These are phyloP conservation scores for Aphyosemion australe DNA, from an alignment of 2,113 vertebrate species.

Conservation along the genomic window DNA sequence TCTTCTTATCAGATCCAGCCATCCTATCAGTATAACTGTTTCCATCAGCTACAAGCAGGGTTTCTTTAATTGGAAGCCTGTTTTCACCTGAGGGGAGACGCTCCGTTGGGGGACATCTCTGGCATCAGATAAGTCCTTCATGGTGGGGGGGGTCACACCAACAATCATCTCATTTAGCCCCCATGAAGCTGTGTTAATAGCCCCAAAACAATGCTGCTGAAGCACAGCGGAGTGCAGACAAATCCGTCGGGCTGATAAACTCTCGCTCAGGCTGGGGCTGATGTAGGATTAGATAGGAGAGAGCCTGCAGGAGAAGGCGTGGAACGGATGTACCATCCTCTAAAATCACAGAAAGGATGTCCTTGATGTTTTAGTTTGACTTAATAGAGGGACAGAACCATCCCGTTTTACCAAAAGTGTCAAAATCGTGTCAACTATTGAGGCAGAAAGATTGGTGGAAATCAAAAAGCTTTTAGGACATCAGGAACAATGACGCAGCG, in stretches of 20 bases:
- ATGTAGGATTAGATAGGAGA: constrained; percentile 4
- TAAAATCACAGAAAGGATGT: background rate
- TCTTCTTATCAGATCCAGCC: constrained; percentile 55
- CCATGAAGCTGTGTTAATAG: constrained; percentile 38
- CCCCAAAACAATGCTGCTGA: constrained; percentile 17
- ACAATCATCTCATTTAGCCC: constrained; percentile 40
- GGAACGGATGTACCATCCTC: background rate
- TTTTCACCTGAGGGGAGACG: constrained; percentile 45
- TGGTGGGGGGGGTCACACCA: constrained; percentile 27
- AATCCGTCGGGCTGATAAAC: constrained; percentile 24
- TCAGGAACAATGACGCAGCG: constrained; percentile 7
- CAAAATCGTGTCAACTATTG: background rate
- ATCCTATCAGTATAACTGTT: constrained; percentile 56
- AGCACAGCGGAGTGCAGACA: background rate
- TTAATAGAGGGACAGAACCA: background rate
- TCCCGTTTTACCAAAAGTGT: no score
- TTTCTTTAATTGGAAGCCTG: constrained; percentile 64
- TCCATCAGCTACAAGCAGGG: constrained; percentile 42
- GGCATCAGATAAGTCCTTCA: constrained; percentile 44
- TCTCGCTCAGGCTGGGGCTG: background rate
- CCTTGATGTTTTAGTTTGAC: background rate
- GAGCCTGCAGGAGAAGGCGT: constrained; percentile 1
- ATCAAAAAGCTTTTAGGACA: constrained; percentile 15
- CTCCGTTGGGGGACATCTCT: constrained; percentile 32
- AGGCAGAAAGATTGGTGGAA: background rate